These are phyloP conservation scores for Brachionus calyciflorus DNA, from an alignment of 1,140 invertebrate species.

Conservation along the genomic window DNA sequence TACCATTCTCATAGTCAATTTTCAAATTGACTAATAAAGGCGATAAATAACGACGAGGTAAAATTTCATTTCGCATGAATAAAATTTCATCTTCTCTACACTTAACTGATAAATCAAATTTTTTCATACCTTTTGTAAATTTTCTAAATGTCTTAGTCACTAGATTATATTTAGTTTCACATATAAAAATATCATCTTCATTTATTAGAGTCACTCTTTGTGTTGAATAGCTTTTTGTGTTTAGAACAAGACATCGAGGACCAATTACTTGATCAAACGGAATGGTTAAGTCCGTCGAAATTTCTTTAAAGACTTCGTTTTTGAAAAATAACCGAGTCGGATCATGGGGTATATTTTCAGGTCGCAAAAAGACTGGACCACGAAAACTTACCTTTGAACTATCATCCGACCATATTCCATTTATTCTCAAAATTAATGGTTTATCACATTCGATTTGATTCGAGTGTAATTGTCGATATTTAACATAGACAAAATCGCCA, in stretches of 20 bases:
- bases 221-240: neutral
- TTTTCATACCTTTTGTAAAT: conserved; percentile 4
- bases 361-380: conserved; percentile 85
- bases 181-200: neutral
- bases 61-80: neutral
- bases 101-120: conserved; percentile 15
- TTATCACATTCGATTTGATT: neutral
- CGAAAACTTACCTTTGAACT: conserved; percentile 75
- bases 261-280: neutral
- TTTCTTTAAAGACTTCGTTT: conserved; percentile 76
- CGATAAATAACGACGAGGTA: neutral
- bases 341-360: conserved; percentile 76
- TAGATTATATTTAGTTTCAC: conserved; percentile 11
- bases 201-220: neutral
- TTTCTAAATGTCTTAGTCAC: conserved; percentile 6
- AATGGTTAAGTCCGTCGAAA: neutral
- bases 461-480: neutral
- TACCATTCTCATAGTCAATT: conserved; percentile 11
- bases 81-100: conserved; percentile 30
- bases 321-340: conserved; percentile 78
- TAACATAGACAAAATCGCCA: conserved; percentile 31
- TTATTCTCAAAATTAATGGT: conserved; percentile 1
- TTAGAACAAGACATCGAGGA: neutral
- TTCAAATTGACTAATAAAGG: neutral
- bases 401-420: conserved; percentile 4